Conservation (phyloP, 2,113 vertebrate species). For the Microcebus tavaratra region DNA sequence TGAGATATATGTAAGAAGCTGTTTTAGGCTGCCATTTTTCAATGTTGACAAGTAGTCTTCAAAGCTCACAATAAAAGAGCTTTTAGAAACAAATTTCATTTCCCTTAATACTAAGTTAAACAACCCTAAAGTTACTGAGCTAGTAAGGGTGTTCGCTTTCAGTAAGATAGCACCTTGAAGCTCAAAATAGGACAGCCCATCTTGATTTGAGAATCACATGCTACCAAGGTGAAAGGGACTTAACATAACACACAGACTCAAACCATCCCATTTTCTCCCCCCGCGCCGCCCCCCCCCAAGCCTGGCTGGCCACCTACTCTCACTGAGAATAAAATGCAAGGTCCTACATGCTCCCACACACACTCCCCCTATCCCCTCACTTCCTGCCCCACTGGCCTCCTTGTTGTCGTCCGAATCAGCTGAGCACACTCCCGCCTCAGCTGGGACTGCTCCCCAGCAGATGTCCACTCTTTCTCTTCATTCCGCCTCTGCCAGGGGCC, state of each 20-base stretch:
- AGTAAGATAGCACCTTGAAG: rapidly evolving
- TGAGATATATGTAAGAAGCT: not conserved
- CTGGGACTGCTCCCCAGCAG: not conserved
- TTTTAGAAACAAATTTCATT: not conserved
- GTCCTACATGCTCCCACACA: not conserved
- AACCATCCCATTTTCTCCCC: not conserved
- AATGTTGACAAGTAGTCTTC: not conserved
- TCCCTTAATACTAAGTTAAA: not conserved
- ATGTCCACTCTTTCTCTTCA: not conserved
- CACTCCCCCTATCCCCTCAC: not conserved
- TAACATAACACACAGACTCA: rapidly evolving
- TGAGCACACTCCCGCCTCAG: not conserved
- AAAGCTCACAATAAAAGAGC: not conserved
- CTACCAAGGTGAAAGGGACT: not conserved
- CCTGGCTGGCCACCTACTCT: not conserved
- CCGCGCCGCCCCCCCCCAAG: too few relatives aligned
- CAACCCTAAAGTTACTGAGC: not conserved
- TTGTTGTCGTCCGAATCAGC: too few relatives aligned
- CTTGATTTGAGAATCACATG: too few relatives aligned
- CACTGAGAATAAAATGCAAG: not conserved
- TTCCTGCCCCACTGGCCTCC: not conserved
- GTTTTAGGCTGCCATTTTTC: not conserved
- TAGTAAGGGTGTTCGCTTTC: not conserved
- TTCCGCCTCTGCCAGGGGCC: not conserved
- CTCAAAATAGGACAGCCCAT: rapidly evolving